Evolutionary conservation across 2,113 vertebrate species (phyloP), one percentile per base, ranked within the genome.

Genomic region (Xerus inauris): DNA sequence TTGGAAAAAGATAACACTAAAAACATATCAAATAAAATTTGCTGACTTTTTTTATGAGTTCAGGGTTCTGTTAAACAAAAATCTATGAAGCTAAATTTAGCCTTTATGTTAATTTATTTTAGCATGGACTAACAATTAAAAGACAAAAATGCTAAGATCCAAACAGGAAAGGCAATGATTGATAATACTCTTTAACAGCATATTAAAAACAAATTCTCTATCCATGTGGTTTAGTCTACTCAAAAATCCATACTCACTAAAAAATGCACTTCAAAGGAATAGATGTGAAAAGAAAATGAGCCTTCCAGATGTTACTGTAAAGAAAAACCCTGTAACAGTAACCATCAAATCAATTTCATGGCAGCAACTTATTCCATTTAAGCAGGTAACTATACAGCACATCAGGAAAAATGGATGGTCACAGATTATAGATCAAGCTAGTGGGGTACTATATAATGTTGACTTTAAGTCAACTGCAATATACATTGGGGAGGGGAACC

Each of bases 271-370:
- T 97, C 85, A 95, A 96, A 97, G 97, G 96, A 98, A 94, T 0
- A 98, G 96, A 96, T 95, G 95, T 64, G 96, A 42, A 96, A 97
- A 98, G 97, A 96, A 96, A 96, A 96, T 97, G 95, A 96, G 94
- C 77, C 94, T 97, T 85, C 92, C 96, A 98, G 94, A 97, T 97
- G 96, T 92, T 97, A 98, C 97, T 98, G 98, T 98, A 98, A 98
- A 98, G 98, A 98, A 99, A 99, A 1, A 92, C 96, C 98, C 98
- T 98, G 88, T 98, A 97, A 98, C 94, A 97, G 97, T 94, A 98
- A 98, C 97, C 97, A 96, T 98, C 2, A 95, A 91, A 97, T 94
- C 97, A 98, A 96, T 98, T 97, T 98, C 35, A 98, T 97, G 96
- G 96, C 79, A 98, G 96, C 2, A 98, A 86, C 94, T 98, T 47